Base-by-base conservation (phyloP, 2,888 invertebrate genomes). In the Chalcis sispes region DNA sequence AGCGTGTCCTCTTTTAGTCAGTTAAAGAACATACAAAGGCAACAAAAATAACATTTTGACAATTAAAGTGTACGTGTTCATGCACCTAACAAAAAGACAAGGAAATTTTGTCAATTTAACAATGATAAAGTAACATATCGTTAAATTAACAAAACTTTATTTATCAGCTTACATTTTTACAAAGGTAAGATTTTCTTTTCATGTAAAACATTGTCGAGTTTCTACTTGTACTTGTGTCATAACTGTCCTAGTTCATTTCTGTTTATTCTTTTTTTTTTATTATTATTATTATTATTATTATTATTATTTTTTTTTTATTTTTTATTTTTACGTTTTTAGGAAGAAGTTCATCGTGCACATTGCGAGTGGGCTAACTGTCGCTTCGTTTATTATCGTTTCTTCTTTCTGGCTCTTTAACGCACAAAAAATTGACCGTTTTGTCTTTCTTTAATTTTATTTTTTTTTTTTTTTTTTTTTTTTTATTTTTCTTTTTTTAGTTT, bases 61-160 rank as follows among this genome's bases (percentile, higher is more conserved):
- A n/a, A n/a, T n/a, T n/a, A n/a, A n/a, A n/a, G n/a, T n/a, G n/a
- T 10, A 36, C 4, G 36, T 36, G 4, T 10, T 36, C 10, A 4
- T 36, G 4, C 36, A 36, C 36, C 36, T 46, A 46, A 46, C n/a
- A 59, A 27, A 29, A 36, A 20, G n/a, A 67, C 2, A 61, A 54
- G 61, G 48, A 74, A 69, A 70, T 75, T 75, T 75, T 58, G 64
- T 64, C 62, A 75, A 75, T 70, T 70, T 65, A 75, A 70, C 65
- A 75, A 75, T 18, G 40, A 70, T 64, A 15, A n/a, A 69, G 20
- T 58, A 10, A 58, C 18, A 40, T 75, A 70, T 75, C 58, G 64
- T 75, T 75, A 75, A 70, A 75, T 70, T 75, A 75, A 75, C 69
- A 65, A 75, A 75, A 75, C 48, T 56, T 62, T 69, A 74, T 67